A percentile compares a stretch with the other conserved stretches of the same genome.
phyloP scores from a whole-genome alignment of 2,797 vertebrate species.

The Galaxias olidus region DNA sequence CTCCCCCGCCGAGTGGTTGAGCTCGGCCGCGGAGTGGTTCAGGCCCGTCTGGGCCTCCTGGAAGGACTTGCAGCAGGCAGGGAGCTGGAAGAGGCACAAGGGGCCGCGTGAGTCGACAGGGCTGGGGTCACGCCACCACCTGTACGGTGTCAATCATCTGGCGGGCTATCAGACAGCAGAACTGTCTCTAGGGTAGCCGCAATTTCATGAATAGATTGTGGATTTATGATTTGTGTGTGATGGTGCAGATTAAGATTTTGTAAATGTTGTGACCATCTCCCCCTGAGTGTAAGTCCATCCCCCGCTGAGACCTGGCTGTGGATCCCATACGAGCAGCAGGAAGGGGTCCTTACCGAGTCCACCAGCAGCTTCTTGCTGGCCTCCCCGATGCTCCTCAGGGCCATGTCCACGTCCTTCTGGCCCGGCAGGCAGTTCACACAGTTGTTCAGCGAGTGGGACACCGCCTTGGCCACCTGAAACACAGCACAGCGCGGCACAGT shows the following conservation, averaged over 20 bases:
- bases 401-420: slow-evolving; percentile 98
- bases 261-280: too few relatives aligned
- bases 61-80: slow-evolving; percentile 91
- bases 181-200: too few relatives aligned
- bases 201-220: too few relatives aligned
- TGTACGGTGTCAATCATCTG: not conserved
- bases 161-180: too few relatives aligned
- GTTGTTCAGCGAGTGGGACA: slow-evolving; percentile 97
- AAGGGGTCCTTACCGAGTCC: slow-evolving; percentile 82
- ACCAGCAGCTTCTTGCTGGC: slow-evolving; percentile 97
- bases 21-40: slow-evolving; percentile 94
- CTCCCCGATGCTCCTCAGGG: slow-evolving; percentile 95
- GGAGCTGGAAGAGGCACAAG: slow-evolving; percentile 77
- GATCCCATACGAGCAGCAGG: not conserved
- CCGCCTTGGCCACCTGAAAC: slow-evolving; percentile 94
- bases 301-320: not conserved
- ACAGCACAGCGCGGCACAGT: slow-evolving; percentile 22
- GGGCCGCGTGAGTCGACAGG: not conserved
- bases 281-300: too few relatives aligned
- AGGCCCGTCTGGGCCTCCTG: slow-evolving; percentile 96
- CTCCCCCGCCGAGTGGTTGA: slow-evolving; percentile 97
- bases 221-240: not conserved
- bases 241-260: not conserved
- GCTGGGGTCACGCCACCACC: not conserved
- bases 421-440: slow-evolving; percentile 98